Evolutionary conservation across 2,888 invertebrate species (phyloP).

Genomic region (Druceiella hillmani): DNA sequence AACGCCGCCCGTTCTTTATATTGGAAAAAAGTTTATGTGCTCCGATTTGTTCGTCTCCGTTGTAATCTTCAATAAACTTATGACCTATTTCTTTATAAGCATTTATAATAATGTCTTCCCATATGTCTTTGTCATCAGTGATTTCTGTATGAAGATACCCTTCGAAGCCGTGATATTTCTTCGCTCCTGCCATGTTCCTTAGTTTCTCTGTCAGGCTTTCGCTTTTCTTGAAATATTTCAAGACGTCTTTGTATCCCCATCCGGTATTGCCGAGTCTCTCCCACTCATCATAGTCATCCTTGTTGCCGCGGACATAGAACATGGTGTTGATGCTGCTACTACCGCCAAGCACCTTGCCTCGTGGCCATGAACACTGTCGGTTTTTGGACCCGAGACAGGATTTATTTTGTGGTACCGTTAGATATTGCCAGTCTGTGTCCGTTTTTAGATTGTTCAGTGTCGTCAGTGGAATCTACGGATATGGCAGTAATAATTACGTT

Average conservation of each 20-base stretch:
- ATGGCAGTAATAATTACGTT: too few relatives aligned
- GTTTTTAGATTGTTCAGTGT: constrained; percentile 31
- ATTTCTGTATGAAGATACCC: constrained; percentile 40
- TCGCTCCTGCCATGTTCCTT: constrained; percentile 22
- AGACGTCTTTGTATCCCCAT: constrained; percentile 53
- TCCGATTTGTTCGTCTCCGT: constrained; percentile 45
- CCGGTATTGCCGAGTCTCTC: constrained; percentile 45
- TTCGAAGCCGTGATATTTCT: constrained; percentile 33
- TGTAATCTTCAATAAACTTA: constrained; percentile 33
- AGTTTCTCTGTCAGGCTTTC: constrained; percentile 34
- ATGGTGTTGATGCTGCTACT: constrained; percentile 54
- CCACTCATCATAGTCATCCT: constrained; percentile 52
- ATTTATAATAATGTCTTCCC: constrained; percentile 32
- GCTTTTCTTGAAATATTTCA: constrained; percentile 47
- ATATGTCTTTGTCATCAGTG: constrained; percentile 23
- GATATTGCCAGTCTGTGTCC: constrained; percentile 51
- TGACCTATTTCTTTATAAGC: constrained; percentile 43
- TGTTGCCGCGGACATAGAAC: constrained; percentile 53
- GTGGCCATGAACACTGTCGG: constrained; percentile 48
- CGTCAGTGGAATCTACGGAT: too few relatives aligned
- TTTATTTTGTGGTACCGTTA: constrained; percentile 40
- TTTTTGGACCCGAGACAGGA: constrained; percentile 37
- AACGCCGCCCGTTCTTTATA: constrained; percentile 41
- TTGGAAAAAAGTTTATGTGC: constrained; percentile 40
- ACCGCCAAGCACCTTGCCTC: constrained; percentile 60